Conservation (phyloP, 2,888 invertebrate species). For the Volucella inflata region DNA sequence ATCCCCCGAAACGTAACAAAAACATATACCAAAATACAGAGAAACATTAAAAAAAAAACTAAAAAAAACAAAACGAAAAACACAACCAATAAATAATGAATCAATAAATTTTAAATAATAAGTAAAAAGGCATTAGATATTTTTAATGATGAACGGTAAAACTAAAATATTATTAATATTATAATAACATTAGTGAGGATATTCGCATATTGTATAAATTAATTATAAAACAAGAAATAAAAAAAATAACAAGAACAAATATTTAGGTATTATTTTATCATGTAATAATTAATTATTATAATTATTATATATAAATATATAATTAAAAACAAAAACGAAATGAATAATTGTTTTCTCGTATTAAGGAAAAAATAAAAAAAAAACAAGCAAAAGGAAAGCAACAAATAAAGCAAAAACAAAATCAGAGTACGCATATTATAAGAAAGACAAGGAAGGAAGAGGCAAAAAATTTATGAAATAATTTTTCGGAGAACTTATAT, state of each 20-base stretch:
- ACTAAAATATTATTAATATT: conserved; percentile 69
- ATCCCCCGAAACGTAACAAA: conserved; percentile 67
- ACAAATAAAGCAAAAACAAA: conserved; percentile 42
- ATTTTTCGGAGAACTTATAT: conserved; percentile 74
- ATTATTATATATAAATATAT: conserved; percentile 72
- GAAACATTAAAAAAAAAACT: conserved; percentile 17
- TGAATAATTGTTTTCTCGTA: conserved; percentile 71
- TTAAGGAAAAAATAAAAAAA: conserved; percentile 43
- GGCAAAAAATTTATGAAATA: conserved; percentile 46
- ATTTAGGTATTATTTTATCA: conserved; percentile 76
- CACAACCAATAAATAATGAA: conserved; percentile 36
- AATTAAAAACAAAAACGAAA: conserved; percentile 43
- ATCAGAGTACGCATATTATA: conserved; percentile 70
- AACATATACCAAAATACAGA: conserved; percentile 67
- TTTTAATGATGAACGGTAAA: conserved; percentile 68
- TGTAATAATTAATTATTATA: conserved; percentile 73
- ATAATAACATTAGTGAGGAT: conserved; percentile 65
- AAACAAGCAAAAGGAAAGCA: conserved; percentile 42
- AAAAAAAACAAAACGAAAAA: conserved; percentile 32
- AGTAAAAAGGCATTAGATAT: conserved; percentile 57
- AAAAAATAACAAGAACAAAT: conserved; percentile 53
- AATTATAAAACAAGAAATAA: conserved; percentile 51
- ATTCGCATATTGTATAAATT: conserved; percentile 73
- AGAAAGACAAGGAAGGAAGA: conserved; percentile 44
- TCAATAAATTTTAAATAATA: conserved; percentile 63